Base-by-base conservation (phyloP, 2,888 invertebrate species). In the Synanthedon vespiformis region DNA sequence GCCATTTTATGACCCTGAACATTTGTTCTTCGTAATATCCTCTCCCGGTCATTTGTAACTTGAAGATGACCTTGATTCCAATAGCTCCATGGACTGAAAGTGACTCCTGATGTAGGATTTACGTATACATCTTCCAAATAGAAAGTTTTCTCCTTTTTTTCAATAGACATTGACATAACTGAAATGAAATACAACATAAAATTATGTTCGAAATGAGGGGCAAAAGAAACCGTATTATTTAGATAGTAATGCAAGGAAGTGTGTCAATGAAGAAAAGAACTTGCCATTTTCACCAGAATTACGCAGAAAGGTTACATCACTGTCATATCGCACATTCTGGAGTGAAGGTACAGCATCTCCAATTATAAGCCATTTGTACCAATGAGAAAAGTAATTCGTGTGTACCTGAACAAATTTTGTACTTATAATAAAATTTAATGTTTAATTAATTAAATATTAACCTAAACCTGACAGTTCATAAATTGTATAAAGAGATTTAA, bases 301-400 rank as follows among this genome's bases (percentile, higher is more conserved):
- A 40, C 40, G 8, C 48, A 74, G 53, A 10, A 72, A 57, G 10
- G 69, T 54, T 5, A 80, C 54, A 16, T 83, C 81, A 3, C 73
- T 67, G 52, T 84, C 82, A 51, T 83, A 82, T 41, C 81, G 65
- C 2, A 59, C 57, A 2, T 51, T 51, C 2, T 62, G 53, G 1
- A 80, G 18, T 2, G 27, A 53, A 0, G 77, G 75, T 1, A 75
- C 44, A 4, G 61, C 56, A 4, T 69, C 61, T 1, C 63, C 68
- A 2, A 83, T 49, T 48, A 82, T 44, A 2, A 81, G 54, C 84
- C 84, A 85, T 54, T 77, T 78, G 61, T 74, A 77, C 56, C 70
- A 65, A 13, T 67, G 61, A 2, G 70, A 61, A 54, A 80, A 80
- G 41, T 76, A 62, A 13, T 64, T 60, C 0, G 44, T 53, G 22